phyloP scores from a whole-genome alignment of 2,888 invertebrate genomes.

The Mythimna lalbum region DNA sequence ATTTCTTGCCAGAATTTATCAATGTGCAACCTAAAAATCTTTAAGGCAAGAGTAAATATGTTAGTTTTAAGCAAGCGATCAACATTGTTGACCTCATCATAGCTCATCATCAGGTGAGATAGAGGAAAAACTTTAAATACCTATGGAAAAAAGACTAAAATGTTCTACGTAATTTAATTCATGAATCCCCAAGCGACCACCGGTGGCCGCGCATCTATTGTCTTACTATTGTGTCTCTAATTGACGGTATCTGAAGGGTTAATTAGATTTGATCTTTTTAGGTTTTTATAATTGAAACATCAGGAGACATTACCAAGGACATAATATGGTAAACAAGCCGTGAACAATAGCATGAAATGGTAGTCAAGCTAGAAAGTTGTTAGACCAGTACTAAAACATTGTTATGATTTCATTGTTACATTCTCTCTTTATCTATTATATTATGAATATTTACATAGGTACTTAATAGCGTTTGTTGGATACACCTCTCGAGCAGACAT shows the following conservation, averaged over 20 bases:
- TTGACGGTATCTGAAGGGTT: too few relatives aligned
- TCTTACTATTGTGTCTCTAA: too few relatives aligned
- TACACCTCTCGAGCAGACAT: conserved; percentile 16
- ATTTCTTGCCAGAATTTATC: too few relatives aligned
- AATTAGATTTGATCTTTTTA: neutral
- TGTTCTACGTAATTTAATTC: too few relatives aligned
- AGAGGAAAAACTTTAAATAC: too few relatives aligned
- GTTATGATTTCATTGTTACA: conserved; percentile 57
- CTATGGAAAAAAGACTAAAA: neutral
- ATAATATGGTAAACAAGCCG: conserved; percentile 44
- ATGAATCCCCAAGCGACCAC: too few relatives aligned
- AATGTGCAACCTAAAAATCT: too few relatives aligned
- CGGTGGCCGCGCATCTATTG: too few relatives aligned
- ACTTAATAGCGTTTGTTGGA: conserved; percentile 20
- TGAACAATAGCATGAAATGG: conserved; percentile 57
- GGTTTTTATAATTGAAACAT: conserved; percentile 3
- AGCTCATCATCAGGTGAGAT: too few relatives aligned
- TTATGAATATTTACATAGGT: conserved; percentile 49
- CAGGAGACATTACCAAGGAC: conserved; percentile 1
- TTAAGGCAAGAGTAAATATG: too few relatives aligned
- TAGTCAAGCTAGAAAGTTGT: conserved; percentile 56
- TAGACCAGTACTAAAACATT: conserved; percentile 30
- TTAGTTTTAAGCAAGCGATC: too few relatives aligned
- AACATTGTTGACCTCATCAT: too few relatives aligned
- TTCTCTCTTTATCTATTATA: conserved; percentile 47